Conservation (phyloP, 2,797 vertebrate species). For the Pogoniulus pusillus region DNA sequence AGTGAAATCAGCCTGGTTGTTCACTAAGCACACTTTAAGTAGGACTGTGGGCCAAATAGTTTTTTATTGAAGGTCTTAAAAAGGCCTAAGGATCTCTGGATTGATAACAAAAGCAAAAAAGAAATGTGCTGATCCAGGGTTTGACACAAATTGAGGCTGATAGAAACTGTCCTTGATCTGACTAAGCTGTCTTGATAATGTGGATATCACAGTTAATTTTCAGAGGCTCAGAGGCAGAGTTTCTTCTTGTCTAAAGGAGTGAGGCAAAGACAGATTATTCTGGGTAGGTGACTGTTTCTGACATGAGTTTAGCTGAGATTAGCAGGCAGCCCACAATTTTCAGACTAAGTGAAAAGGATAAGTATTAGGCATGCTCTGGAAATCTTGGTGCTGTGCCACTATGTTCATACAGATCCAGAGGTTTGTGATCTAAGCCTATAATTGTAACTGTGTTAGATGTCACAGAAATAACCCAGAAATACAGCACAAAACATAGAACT, state of each 20-base stretch:
- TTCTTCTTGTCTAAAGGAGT: background rate
- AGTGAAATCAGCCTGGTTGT: background rate
- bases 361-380: background rate
- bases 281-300: background rate
- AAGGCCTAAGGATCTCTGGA: background rate
- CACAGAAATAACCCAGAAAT: background rate
- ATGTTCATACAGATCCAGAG: background rate
- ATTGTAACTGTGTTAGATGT: background rate
- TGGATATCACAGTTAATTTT: background rate
- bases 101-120: background rate
- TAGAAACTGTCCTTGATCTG: background rate
- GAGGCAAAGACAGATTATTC: background rate
- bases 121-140: background rate
- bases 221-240: background rate
- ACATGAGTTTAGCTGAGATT: background rate
- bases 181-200: background rate
- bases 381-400: background rate
- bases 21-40: background rate
- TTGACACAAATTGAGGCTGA: background rate
- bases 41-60: background rate
- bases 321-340: background rate
- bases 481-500: background rate
- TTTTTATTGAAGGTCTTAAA: background rate
- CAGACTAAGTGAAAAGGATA: background rate
- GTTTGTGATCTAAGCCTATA: background rate